Percentiles rank a stretch among this genome's conserved stretches.
These are phyloP conservation scores for Acomys russatus DNA, from an alignment of 2,797 vertebrate species.

Conservation along the genomic window DNA sequence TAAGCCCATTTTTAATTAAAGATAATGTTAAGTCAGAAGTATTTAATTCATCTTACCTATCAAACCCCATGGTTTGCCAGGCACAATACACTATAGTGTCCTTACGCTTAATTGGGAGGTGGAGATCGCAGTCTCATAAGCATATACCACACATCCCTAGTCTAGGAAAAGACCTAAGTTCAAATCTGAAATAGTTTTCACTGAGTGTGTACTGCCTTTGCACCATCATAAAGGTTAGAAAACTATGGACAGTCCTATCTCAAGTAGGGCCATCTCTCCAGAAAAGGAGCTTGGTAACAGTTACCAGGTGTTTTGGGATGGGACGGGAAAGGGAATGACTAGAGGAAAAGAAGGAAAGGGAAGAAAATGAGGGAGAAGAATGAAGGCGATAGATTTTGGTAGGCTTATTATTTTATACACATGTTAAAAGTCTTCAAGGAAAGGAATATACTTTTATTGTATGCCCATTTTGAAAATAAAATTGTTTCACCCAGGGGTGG, in stretches of 20 bases:
- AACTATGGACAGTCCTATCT: neutral
- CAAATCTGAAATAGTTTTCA: neutral
- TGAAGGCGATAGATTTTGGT: neutral
- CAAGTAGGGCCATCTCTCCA: neutral
- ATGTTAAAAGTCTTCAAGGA: neutral
- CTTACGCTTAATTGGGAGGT: neutral
- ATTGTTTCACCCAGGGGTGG: neutral
- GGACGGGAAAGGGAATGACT: neutral
- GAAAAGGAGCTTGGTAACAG: neutral
- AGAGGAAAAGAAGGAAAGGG: neutral
- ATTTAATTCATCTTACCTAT: neutral
- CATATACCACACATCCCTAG: neutral
- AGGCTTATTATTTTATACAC: neutral
- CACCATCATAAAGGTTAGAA: neutral
- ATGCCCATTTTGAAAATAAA: conserved; percentile 28
- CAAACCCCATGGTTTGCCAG: neutral
- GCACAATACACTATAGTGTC: neutral
- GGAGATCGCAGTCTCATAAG: neutral
- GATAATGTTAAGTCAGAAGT: neutral
- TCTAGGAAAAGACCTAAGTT: neutral
- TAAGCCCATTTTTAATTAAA: neutral
- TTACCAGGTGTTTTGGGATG: neutral
- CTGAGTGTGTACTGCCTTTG: neutral
- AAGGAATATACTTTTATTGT: neutral
- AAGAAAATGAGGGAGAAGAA: neutral